phyloP scores from a whole-genome alignment of 2,888 invertebrate species.

The Euphydryas editha region DNA sequence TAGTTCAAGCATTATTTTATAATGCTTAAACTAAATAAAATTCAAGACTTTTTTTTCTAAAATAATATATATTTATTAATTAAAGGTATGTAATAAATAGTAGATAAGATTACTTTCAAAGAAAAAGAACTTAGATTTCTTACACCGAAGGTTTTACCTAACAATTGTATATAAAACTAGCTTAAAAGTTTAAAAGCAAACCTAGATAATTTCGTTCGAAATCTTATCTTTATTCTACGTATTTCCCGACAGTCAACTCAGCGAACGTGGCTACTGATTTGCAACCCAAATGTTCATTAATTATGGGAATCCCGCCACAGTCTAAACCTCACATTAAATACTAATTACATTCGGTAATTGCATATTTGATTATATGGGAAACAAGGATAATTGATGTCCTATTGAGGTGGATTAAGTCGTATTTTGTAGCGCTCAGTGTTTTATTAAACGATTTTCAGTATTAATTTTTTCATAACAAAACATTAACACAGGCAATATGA shows the following conservation, averaged over 20 bases:
- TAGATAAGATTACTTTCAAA: neutral
- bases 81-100: too few species aligned
- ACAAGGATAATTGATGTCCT: constrained; percentile 41
- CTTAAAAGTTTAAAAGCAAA: neutral
- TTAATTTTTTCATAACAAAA: neutral
- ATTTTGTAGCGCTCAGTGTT: constrained; percentile 31
- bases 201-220: constrained; percentile 9
- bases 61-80: too few species aligned
- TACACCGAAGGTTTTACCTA: neutral
- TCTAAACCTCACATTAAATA: constrained; percentile 46
- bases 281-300: constrained; percentile 43
- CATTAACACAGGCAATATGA: neutral
- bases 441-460: constrained; percentile 34
- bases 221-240: constrained; percentile 26
- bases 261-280: constrained; percentile 37
- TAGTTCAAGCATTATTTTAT: too few species aligned
- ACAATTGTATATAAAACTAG: neutral
- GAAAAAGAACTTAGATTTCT: neutral
- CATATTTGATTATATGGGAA: constrained; percentile 46
- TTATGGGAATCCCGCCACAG: constrained; percentile 43
- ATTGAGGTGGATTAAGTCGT: constrained; percentile 40
- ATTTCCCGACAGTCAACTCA: constrained; percentile 25
- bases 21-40: too few species aligned
- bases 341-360: constrained; percentile 47
- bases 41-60: too few species aligned